phyloP scores from a whole-genome alignment of 1,140 invertebrate species.

The Physella acuta region DNA sequence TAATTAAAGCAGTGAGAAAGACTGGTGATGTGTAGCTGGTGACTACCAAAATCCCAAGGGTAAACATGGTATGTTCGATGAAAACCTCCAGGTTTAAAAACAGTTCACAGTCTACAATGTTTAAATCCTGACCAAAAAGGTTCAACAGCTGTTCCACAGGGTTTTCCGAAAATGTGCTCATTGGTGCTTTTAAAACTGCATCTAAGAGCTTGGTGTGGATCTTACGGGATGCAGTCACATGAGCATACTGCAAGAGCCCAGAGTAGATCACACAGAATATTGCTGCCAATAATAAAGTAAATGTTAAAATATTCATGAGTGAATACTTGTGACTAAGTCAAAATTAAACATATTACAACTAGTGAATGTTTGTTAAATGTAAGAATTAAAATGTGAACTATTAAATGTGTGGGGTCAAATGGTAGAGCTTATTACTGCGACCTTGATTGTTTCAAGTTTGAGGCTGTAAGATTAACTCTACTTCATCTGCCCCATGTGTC shows the following conservation, averaged over 20 bases:
- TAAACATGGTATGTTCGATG: slow-evolving; percentile 23
- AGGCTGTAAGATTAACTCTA: too few species aligned
- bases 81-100: slow-evolving; percentile 62
- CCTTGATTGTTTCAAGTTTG: too few species aligned
- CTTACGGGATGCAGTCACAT: slow-evolving; percentile 38
- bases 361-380: too few species aligned
- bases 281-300: too few species aligned
- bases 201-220: slow-evolving; percentile 50
- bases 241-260: background rate
- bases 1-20: background rate
- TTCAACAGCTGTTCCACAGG: slow-evolving; percentile 79
- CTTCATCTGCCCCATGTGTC: too few species aligned
- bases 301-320: too few species aligned
- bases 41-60: background rate
- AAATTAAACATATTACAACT: too few species aligned
- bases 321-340: too few species aligned
- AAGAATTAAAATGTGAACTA: too few species aligned
- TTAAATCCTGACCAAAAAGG: slow-evolving; percentile 66
- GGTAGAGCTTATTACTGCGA: too few species aligned
- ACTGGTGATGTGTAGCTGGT: background rate
- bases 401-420: too few species aligned
- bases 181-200: slow-evolving; percentile 69
- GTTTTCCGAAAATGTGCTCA: slow-evolving; percentile 76
- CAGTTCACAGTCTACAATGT: slow-evolving; percentile 60
- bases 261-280: background rate